Conservation (phyloP, 2,888 invertebrate species). For the Hedychridium roseum region DNA sequence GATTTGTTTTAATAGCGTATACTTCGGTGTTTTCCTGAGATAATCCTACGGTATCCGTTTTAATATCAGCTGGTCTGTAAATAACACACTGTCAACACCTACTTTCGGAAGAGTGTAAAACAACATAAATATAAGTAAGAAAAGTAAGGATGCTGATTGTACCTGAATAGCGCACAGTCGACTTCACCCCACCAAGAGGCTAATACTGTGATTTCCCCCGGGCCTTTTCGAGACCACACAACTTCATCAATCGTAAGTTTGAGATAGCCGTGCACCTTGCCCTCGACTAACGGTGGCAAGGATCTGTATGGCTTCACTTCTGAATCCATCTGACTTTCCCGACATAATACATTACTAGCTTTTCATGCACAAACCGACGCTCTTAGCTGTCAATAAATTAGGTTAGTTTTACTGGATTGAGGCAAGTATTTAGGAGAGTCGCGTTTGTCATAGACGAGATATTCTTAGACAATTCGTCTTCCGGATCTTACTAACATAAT, state of each 20-base stretch:
- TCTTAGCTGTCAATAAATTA: slow-evolving; percentile 16
- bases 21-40: slow-evolving; percentile 40
- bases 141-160: slow-evolving; percentile 6
- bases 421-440: no score
- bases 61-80: slow-evolving; percentile 51
- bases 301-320: slow-evolving; percentile 44
- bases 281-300: slow-evolving; percentile 59
- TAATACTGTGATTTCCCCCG: slow-evolving; percentile 51
- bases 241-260: slow-evolving; percentile 56
- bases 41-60: slow-evolving; percentile 28
- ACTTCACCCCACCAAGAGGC: slow-evolving; percentile 61
- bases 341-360: slow-evolving; percentile 22
- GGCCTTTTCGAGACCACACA: slow-evolving; percentile 50
- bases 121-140: neutral
- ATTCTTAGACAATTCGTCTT: no score
- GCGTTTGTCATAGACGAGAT: no score
- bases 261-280: slow-evolving; percentile 57
- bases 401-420: slow-evolving; percentile 11
- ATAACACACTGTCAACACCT: neutral
- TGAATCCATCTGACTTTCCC: slow-evolving; percentile 45
- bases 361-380: no score
- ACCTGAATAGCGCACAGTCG: slow-evolving; percentile 56
- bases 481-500: no score
- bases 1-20: slow-evolving; percentile 55
- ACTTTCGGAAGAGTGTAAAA: neutral